Percentiles rank a stretch among this genome's conserved stretches.
Evolutionary conservation across 1,140 invertebrate genomes (phyloP).

Genomic region (Drosophila equinoxialis): DNA sequence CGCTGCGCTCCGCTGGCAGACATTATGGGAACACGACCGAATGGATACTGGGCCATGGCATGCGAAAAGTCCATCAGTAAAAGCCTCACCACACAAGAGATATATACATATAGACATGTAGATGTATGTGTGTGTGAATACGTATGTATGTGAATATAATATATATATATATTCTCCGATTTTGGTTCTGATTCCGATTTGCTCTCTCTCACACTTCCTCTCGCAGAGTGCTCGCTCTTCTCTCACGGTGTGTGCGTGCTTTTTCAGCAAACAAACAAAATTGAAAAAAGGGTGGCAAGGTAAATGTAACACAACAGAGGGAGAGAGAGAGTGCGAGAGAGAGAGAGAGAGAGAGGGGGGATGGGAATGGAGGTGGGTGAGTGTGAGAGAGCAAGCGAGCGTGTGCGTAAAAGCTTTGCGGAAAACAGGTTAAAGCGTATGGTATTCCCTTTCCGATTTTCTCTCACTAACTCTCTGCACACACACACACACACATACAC

Average conservation of each 20-base stretch:
- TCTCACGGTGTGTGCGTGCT: slow-evolving; percentile 32
- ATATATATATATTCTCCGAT: slow-evolving; percentile 11
- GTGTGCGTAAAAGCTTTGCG: slow-evolving; percentile 75
- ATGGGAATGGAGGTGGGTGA: no score
- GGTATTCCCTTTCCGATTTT: slow-evolving; percentile 45
- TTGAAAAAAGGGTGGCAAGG: slow-evolving; percentile 70
- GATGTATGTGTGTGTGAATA: neutral
- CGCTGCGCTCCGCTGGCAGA: slow-evolving; percentile 75
- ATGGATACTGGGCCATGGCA: slow-evolving; percentile 82
- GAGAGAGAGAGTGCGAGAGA: neutral
- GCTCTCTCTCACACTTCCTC: slow-evolving; percentile 14
- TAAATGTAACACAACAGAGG: neutral
- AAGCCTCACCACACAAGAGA: slow-evolving; percentile 38
- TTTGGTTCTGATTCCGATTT: slow-evolving; percentile 13
- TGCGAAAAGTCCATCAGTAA: slow-evolving; percentile 52
- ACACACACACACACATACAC: no score
- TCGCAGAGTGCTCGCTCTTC: slow-evolving; percentile 18
- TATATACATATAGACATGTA: neutral
- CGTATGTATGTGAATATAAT: neutral
- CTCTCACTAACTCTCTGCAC: neutral
- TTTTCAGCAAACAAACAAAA: slow-evolving; percentile 21
- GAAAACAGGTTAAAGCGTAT: slow-evolving; percentile 78
- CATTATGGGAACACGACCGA: slow-evolving; percentile 83
- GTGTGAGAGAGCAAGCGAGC: slow-evolving; percentile 25
- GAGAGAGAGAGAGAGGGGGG: neutral